These are phyloP conservation scores for Zygogramma bicolorata DNA, from an alignment of 2,888 invertebrate genomes.

Conservation along the genomic window DNA sequence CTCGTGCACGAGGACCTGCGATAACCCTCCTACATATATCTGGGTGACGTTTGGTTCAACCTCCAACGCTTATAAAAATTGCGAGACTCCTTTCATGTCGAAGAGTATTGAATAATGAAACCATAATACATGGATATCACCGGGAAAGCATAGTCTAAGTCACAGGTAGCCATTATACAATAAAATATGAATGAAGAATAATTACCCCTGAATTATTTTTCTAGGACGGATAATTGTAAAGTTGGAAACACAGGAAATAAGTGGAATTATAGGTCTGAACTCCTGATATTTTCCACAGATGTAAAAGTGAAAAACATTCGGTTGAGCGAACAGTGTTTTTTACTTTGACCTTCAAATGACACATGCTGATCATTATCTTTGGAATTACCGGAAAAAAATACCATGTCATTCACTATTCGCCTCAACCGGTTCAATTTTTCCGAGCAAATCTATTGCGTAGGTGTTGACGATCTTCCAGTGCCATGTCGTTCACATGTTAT, in stretches of 20 bases:
- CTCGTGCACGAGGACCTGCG: too few relatives aligned
- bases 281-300: background rate
- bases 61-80: too few relatives aligned
- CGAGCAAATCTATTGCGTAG: background rate
- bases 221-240: background rate
- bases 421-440: background rate
- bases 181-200: constrained; percentile 11
- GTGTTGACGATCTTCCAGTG: background rate
- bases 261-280: background rate
- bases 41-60: too few relatives aligned
- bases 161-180: too few relatives aligned
- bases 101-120: background rate
- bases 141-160: too few relatives aligned
- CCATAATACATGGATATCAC: background rate
- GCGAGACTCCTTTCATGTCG: background rate
- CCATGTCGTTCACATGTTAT: too few relatives aligned
- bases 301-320: background rate
- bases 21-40: too few relatives aligned
- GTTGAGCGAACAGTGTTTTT: background rate
- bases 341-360: background rate
- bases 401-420: background rate
- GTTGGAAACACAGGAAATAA: background rate
- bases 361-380: background rate
- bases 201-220: background rate
- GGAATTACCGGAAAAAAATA: background rate